These are phyloP conservation scores for Urocyon cinereoargenteus DNA, from an alignment of 2,797 vertebrate species.

Conservation along the genomic window DNA sequence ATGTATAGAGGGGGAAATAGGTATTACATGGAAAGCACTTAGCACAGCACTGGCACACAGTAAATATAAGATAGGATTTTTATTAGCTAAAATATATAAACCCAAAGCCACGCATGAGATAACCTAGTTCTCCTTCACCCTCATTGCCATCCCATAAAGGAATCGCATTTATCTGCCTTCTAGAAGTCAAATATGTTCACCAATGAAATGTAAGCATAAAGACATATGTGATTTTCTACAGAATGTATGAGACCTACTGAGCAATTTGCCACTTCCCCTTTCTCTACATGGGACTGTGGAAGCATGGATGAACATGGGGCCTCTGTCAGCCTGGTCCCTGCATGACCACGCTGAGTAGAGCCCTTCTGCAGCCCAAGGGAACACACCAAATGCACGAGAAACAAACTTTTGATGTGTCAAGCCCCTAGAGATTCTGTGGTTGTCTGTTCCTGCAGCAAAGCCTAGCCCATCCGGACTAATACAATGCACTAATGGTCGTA, in stretches of 20 bases:
- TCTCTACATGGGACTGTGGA: accelerated
- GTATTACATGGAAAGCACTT: background rate
- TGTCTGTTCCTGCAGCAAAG: constrained; percentile 41
- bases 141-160: background rate
- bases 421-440: background rate
- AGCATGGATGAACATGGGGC: background rate
- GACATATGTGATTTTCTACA: background rate
- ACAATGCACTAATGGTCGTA: background rate
- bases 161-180: background rate
- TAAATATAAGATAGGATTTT: background rate
- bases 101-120: background rate
- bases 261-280: background rate
- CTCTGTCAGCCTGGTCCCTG: background rate
- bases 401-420: background rate
- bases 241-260: background rate
- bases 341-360: background rate
- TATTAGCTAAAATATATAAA: background rate
- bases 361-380: background rate
- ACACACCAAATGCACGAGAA: background rate
- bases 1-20: background rate
- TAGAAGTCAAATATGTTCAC: background rate
- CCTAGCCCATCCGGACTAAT: background rate
- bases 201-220: background rate
- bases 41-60: background rate
- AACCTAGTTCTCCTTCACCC: background rate